Base-by-base conservation (phyloP, 37 sponge, comb jelly and placozoan species). In the Eunapius fragilis region DNA sequence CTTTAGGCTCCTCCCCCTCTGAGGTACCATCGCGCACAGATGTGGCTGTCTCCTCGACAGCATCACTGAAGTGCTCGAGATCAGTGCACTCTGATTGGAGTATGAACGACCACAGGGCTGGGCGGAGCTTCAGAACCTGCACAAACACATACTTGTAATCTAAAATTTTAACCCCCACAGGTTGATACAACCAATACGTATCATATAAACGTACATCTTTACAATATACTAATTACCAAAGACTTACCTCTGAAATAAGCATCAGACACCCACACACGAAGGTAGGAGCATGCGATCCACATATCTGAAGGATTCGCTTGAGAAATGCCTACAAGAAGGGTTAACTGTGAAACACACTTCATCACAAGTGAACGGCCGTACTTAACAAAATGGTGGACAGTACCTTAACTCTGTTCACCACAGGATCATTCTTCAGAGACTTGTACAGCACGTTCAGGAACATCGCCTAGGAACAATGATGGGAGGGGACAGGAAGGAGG, bases 381-480 rank as follows among this genome's bases (percentile, higher is more conserved):
- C n/a, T n/a, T n/a, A n/a, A n/a, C n/a, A n/a, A n/a, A n/a, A 73
- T 31, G 71, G 4, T 28, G 71, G 13, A 31, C 24, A 25, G 2
- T 47, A 80, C 87, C 95, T 94, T 97, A 3, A 90, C 76, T 58
- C 99, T 86, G 81, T 71, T 89, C 58, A 90, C 33, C 9, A 76
- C 81, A 25, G 96, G 89, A 82, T 99, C 99, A 87, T 80, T 85
- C 90, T 93, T 97, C 49, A 97, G 38, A n/a, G 97, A 90, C 84
- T 97, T 95, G 89, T 90, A 99, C 77, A 99, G 58, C 2, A 99
- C 81, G 83, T 99, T 99, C 49, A 99, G 91, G 70, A 99, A 97
- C 76, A 99, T 85, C 7, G 95, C 87, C 93, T 97, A 70, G 31
- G 84, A 30, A 22, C 49, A 2, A 0, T 4, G 47, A 9, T 4